These are phyloP conservation scores for Hetaerina titia DNA, from an alignment of 2,888 invertebrate species.

Conservation along the genomic window DNA sequence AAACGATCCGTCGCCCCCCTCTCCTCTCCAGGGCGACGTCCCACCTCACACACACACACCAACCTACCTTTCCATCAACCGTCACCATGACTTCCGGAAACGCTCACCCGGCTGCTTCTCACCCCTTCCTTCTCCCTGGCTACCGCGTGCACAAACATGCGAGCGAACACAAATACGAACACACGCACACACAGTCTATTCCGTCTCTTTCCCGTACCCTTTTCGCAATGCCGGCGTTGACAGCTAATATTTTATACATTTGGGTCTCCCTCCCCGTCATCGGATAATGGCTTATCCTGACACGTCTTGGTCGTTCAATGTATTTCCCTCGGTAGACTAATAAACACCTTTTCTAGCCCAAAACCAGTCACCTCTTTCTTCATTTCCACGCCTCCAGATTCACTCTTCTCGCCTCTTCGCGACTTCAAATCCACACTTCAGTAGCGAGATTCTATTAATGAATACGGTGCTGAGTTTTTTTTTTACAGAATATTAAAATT, in stretches of 20 bases:
- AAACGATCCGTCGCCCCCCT: too few species aligned
- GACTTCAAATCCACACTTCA: background rate
- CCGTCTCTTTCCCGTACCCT: background rate
- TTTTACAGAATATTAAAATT: background rate
- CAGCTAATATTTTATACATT: conserved; percentile 44
- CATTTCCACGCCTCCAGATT: background rate
- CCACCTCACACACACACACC: too few species aligned
- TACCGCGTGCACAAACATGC: background rate
- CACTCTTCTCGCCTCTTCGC: background rate
- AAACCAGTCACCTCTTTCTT: background rate
- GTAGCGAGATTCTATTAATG: background rate
- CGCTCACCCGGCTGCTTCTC: too few species aligned
- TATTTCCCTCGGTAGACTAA: background rate
- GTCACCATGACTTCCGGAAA: too few species aligned
- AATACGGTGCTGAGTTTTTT: background rate
- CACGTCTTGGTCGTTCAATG: conserved; percentile 18
- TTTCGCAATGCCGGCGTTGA: background rate
- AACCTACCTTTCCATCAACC: too few species aligned
- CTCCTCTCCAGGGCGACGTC: background rate
- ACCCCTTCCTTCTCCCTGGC: background rate
- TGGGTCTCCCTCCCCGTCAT: conserved; percentile 31
- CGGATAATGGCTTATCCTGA: conserved; percentile 51
- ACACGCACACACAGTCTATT: too few species aligned
- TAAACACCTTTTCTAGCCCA: conserved; percentile 24
- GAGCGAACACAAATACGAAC: background rate